Evolutionary conservation across 2,113 vertebrate species (phyloP).

Genomic region (Macaca nemestrina): DNA sequence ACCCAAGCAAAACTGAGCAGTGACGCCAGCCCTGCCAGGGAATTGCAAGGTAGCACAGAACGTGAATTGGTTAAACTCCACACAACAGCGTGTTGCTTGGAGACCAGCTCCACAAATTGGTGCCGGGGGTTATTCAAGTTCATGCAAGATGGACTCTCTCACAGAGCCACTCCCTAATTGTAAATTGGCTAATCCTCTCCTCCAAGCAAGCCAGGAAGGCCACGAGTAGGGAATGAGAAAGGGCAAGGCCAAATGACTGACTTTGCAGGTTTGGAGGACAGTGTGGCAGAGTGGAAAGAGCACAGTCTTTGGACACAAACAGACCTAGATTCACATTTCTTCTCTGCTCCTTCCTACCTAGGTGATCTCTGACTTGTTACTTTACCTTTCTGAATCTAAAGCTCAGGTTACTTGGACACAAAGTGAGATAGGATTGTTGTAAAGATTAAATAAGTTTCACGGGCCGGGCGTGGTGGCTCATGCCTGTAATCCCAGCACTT

Average conservation of each 20-base stretch:
- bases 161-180: background rate
- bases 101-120: background rate
- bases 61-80: background rate
- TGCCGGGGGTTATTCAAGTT: constrained; percentile 10
- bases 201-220: background rate
- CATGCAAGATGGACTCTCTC: constrained; percentile 17
- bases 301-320: background rate
- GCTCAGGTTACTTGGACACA: background rate
- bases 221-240: fast-evolving
- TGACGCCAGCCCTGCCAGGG: background rate
- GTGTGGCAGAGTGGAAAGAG: background rate
- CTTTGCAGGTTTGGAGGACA: background rate
- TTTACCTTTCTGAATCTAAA: background rate
- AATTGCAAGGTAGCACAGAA: background rate
- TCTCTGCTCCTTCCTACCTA: background rate
- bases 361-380: background rate
- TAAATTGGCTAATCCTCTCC: background rate
- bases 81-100: background rate
- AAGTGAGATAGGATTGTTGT: background rate
- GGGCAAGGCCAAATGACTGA: background rate
- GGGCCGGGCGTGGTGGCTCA: too few species aligned
- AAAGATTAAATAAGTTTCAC: background rate
- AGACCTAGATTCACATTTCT: background rate
- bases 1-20: background rate
- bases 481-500: too few species aligned